Conservation (phyloP, 1,140 invertebrate species). For the Penaeus japonicus region DNA sequence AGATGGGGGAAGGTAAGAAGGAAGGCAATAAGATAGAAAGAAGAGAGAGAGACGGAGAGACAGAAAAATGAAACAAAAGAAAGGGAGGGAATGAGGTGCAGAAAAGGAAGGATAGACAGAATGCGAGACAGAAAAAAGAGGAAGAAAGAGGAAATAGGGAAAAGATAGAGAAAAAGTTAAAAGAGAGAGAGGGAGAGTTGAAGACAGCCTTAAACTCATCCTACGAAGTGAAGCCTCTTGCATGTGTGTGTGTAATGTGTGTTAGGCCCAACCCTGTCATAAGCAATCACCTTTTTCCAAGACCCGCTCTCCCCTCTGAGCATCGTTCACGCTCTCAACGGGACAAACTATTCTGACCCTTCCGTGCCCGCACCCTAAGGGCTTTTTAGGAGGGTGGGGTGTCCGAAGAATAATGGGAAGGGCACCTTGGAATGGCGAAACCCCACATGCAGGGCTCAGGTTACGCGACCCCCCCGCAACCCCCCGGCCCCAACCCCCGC, state of each 20-base stretch:
- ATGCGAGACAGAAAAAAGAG: too few relatives aligned
- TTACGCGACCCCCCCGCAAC: slow-evolving; percentile 27
- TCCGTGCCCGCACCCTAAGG: not conserved
- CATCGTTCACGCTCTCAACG: not conserved
- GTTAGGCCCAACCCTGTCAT: slow-evolving; percentile 52
- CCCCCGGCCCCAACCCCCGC: slow-evolving; percentile 18
- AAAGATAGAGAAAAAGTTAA: too few relatives aligned
- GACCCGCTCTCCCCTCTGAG: not conserved
- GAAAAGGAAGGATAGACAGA: too few relatives aligned
- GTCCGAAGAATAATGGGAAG: slow-evolving; percentile 36
- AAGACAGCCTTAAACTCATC: slow-evolving; percentile 40
- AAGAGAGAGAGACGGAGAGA: too few relatives aligned
- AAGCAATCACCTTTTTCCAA: slow-evolving; percentile 52
- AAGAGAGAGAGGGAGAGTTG: not conserved
- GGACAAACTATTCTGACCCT: not conserved
- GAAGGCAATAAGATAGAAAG: too few relatives aligned
- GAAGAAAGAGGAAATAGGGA: too few relatives aligned
- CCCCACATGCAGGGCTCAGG: slow-evolving; percentile 44
- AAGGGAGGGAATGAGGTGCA: too few relatives aligned
- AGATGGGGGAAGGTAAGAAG: too few relatives aligned
- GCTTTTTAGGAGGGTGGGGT: not conserved
- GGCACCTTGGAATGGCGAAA: slow-evolving; percentile 30
- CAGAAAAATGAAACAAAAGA: too few relatives aligned
- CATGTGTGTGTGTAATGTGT: slow-evolving; percentile 51
- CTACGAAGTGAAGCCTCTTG: slow-evolving; percentile 43